A percentile compares a stretch with the other conserved stretches of the same genome.
Evolutionary conservation across 2,888 invertebrate genomes (phyloP).

Genomic region (Platycheirus albimanus): DNA sequence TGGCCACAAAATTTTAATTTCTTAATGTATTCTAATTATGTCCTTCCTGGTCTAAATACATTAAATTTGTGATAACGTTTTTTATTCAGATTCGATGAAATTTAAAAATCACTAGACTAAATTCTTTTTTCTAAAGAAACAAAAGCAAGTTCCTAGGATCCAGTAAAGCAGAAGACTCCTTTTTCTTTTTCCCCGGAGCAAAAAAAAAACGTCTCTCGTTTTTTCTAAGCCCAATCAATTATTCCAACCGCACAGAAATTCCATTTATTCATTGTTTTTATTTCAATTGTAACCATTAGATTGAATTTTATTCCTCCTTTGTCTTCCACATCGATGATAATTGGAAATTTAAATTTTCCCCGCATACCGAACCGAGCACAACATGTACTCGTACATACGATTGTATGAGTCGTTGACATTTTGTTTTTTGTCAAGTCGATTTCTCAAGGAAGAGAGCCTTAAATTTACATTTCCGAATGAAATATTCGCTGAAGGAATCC

Average conservation of each 20-base stretch:
- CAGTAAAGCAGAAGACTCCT: no score
- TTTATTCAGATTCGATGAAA: no score
- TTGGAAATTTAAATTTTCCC: conserved; percentile 47
- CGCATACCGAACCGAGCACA: neutral
- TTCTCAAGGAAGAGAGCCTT: neutral
- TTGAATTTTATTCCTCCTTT: conserved; percentile 10
- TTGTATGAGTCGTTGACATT: conserved; percentile 36
- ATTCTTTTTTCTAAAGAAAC: no score
- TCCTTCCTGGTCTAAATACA: no score
- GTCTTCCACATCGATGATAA: conserved; percentile 16
- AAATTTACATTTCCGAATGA: conserved; percentile 18
- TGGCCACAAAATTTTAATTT: no score
- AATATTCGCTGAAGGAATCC: conserved; percentile 14
- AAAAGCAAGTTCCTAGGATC: no score
- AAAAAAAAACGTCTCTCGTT: no score
- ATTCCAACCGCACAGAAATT: conserved; percentile 32
- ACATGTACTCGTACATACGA: no score
- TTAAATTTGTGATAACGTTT: no score
- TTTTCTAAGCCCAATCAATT: conserved; percentile 8
- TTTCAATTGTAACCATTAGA: conserved; percentile 32
- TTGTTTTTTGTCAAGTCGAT: conserved; percentile 3
- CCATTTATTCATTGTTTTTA: conserved; percentile 62
- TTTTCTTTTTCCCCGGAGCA: no score
- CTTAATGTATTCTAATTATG: no score
- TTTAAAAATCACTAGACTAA: no score